These are phyloP conservation scores for Xenotilapia caudafasciata DNA, from an alignment of 2,113 vertebrate species.

Conservation along the genomic window DNA sequence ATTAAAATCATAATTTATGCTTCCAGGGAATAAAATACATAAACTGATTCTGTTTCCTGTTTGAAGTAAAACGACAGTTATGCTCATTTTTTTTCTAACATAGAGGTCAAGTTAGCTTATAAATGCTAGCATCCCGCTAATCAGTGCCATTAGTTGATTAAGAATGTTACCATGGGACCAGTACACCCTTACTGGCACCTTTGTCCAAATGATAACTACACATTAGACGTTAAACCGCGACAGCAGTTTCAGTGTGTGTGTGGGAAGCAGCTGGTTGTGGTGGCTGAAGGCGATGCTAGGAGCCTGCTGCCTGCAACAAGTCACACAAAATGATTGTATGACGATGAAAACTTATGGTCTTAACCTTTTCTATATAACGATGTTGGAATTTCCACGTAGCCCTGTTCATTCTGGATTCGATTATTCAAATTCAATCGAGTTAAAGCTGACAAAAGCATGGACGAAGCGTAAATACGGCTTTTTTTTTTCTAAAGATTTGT, in stretches of 20 bases:
- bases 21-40: not conserved
- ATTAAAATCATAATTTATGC: not conserved
- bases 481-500: not conserved
- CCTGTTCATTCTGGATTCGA: not conserved
- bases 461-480: fast-evolving
- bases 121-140: not conserved
- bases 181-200: not conserved
- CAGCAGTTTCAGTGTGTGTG: not conserved
- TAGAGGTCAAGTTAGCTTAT: not conserved
- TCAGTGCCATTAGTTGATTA: not conserved
- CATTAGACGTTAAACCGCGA: not conserved
- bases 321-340: not conserved
- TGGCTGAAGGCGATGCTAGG: fast-evolving
- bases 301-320: not conserved
- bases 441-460: not conserved
- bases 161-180: not conserved
- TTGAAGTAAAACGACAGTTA: not conserved
- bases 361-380: not conserved
- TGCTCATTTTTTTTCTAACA: fast-evolving
- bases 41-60: not conserved
- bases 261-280: not conserved
- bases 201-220: not conserved
- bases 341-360: fast-evolving
- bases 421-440: not conserved
- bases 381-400: not conserved